These are phyloP conservation scores for Apis mellifera DNA, from an alignment of 1,140 invertebrate genomes.

Conservation along the genomic window DNA sequence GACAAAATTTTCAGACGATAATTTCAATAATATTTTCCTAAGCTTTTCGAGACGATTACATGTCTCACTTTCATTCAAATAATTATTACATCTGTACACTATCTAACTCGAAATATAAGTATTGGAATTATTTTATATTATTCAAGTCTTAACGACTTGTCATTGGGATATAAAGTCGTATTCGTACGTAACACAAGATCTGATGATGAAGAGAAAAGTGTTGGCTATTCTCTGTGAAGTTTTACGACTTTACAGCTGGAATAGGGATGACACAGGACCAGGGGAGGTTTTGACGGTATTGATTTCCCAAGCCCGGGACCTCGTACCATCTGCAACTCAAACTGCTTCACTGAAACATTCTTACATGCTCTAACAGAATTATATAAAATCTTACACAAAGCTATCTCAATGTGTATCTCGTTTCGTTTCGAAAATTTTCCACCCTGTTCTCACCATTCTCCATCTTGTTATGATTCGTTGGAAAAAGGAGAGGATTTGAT, in stretches of 20 bases:
- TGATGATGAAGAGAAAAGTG: not conserved
- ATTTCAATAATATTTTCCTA: no score
- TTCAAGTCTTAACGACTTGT: no score
- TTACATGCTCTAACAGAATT: slow-evolving; percentile 6
- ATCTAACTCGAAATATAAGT: no score
- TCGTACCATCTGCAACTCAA: slow-evolving; percentile 66
- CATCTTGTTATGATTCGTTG: no score
- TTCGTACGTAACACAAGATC: no score
- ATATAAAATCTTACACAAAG: slow-evolving; percentile 34
- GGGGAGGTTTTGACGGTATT: slow-evolving; percentile 72
- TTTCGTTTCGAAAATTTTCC: not conserved
- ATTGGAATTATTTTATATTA: no score
- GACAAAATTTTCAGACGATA: no score
- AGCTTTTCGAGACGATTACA: no score
- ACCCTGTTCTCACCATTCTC: no score
- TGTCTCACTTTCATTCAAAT: no score
- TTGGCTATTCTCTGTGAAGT: not conserved
- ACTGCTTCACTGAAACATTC: slow-evolving; percentile 51
- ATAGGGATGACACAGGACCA: slow-evolving; percentile 59
- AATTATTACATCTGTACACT: no score
- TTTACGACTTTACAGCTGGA: slow-evolving; percentile 34
- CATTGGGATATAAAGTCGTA: no score
- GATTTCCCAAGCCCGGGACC: slow-evolving; percentile 70
- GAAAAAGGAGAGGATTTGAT: not conserved
- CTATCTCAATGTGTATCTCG: not conserved